Evolutionary conservation across 2,888 invertebrate genomes (phyloP), one percentile per base, ranked within the genome.

Genomic region (Thyatira batis): DNA sequence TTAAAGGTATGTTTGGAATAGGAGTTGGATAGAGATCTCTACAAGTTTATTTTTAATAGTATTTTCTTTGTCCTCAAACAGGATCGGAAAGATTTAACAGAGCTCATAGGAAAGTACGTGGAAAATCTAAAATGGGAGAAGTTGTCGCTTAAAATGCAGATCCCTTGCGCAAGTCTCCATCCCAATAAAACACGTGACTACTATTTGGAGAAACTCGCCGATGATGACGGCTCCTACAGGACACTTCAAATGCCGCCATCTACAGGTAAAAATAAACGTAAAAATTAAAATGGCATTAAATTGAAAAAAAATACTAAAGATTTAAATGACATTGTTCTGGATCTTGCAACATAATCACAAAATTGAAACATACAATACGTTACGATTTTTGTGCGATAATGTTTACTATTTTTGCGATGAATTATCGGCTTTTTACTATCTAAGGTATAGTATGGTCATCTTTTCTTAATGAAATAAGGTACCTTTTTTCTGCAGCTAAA

Each of bases 61-160:
- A 8, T 27, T 27, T 30, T 25, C 1, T 17, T 33, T 50, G 13
- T 50, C 27, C 5, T 45, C 27, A 61, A 62, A 5, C 57, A 89
- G 89, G 89, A 87, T 62, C 77, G 82, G 23, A 77, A 78, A 20
- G 69, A 77, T 1, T 61, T 89, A 2, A 73, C 77, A 49, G 76
- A 77, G 6, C 67, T 67, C 20, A 75, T 87, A 21, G 82, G 75
- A 1, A 79, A 85, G 55, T 85, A 67, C 33, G 80, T 87, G 2
- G 83, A 82, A 25, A 85, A 87, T 52, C 52, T 89, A 2, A 79
- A 82, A 53, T 89, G 89, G 89, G 79, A 84, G 28, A 79, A 70
- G 2, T 57, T 89, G 17, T 65, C 80, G 0, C 59, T 89, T 44
- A 87, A 85, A 64, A 88, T 89, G 89, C 81, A 82, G 62, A 84